A percentile compares a stretch with the other conserved stretches of the same genome.
phyloP scores from a whole-genome alignment of 2,888 invertebrate species.

The Gymnoscelis rufifasciata region DNA sequence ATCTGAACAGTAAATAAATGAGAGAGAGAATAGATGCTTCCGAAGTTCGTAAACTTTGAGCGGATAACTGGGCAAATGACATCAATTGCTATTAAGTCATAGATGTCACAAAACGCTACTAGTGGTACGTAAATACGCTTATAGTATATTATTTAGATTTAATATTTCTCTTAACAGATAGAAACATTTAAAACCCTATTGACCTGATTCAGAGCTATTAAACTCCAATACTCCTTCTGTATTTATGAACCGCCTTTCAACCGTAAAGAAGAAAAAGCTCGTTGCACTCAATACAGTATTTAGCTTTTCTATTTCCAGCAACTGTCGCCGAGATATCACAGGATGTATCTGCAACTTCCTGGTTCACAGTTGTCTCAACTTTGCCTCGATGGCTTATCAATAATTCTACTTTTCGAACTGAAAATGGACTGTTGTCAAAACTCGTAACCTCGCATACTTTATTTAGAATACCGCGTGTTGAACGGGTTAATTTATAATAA shows the following conservation, averaged over 20 bases:
- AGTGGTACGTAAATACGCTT: too few relatives aligned
- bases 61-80: slow-evolving; percentile 30
- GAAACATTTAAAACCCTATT: neutral
- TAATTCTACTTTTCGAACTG: slow-evolving; percentile 27
- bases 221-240: neutral
- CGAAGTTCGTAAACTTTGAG: slow-evolving; percentile 22
- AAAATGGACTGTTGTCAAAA: slow-evolving; percentile 17
- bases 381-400: slow-evolving; percentile 24
- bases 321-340: slow-evolving; percentile 19
- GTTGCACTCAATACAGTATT: slow-evolving; percentile 16
- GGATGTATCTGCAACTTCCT: slow-evolving; percentile 21
- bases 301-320: slow-evolving; percentile 21
- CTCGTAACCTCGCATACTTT: slow-evolving; percentile 12
- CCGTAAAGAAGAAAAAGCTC: slow-evolving; percentile 6
- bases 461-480: slow-evolving; percentile 11
- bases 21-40: slow-evolving; percentile 26
- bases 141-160: neutral
- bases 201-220: neutral
- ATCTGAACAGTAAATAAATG: slow-evolving; percentile 28
- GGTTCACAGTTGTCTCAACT: slow-evolving; percentile 19
- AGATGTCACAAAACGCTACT: slow-evolving; percentile 24
- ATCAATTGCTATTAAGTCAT: slow-evolving; percentile 25
- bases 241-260: slow-evolving; percentile 1
- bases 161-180: neutral
- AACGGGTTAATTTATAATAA: slow-evolving; percentile 1